phyloP scores from a whole-genome alignment of 2,888 invertebrate species.

The Diaphora mendica region DNA sequence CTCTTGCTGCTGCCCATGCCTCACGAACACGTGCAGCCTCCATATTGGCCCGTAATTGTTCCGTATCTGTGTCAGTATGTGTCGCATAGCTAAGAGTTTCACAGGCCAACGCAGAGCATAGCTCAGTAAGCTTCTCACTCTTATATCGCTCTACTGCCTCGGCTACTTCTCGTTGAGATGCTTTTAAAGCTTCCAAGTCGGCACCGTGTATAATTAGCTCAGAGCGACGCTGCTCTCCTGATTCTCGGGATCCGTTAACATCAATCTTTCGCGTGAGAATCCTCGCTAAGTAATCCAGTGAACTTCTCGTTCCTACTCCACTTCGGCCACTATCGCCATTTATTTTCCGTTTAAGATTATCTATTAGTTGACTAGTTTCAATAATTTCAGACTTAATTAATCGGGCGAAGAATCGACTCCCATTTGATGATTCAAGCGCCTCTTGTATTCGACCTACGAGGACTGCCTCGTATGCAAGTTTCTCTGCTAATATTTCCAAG shows the following conservation, averaged over 20 bases:
- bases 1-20: constrained; percentile 91
- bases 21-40: constrained; percentile 90
- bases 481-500: constrained; percentile 91
- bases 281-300: constrained; percentile 91
- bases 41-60: constrained; percentile 73
- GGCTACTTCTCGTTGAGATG: constrained; percentile 87
- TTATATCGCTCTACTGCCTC: constrained; percentile 89
- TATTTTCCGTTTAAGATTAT: constrained; percentile 89
- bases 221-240: constrained; percentile 63
- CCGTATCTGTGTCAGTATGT: constrained; percentile 77
- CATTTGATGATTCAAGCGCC: constrained; percentile 87
- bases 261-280: constrained; percentile 91
- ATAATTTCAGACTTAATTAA: constrained; percentile 89
- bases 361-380: constrained; percentile 92
- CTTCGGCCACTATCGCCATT: constrained; percentile 83
- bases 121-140: constrained; percentile 88
- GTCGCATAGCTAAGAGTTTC: constrained; percentile 88
- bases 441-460: constrained; percentile 90
- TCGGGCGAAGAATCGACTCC: constrained; percentile 86
- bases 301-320: constrained; percentile 72
- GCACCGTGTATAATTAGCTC: constrained; percentile 78
- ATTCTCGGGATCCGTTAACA: constrained; percentile 63
- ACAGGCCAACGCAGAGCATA: constrained; percentile 90
- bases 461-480: constrained; percentile 93
- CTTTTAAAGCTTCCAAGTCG: constrained; percentile 83